phyloP scores from a whole-genome alignment of 2,113 vertebrate genomes.

The Corythornis vintsioides region DNA sequence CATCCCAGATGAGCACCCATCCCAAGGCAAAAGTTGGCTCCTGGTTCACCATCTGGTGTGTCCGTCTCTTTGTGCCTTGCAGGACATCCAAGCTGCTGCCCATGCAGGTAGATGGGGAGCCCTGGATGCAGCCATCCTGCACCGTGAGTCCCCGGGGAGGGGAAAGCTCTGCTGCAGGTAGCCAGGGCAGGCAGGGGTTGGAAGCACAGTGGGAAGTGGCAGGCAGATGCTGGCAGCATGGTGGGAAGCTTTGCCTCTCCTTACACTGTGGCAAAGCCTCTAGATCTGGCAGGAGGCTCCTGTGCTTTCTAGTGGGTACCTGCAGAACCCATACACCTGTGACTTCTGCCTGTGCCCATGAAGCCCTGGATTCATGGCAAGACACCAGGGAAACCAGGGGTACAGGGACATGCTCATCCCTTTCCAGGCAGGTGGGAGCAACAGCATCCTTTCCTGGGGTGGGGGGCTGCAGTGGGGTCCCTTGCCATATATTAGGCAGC shows the following conservation, averaged over 20 bases:
- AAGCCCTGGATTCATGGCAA: accelerated
- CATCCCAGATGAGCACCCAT: accelerated
- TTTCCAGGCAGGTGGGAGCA: accelerated
- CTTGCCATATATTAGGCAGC: background rate
- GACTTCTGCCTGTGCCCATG: background rate
- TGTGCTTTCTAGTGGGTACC: accelerated
- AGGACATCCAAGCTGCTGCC: conserved; percentile 92
- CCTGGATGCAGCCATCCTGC: conserved; percentile 95
- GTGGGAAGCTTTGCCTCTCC: background rate
- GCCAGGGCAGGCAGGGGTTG: background rate
- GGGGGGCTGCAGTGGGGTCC: background rate
- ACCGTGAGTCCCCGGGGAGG: conserved; percentile 76
- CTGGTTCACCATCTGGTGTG: background rate
- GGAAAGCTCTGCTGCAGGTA: background rate
- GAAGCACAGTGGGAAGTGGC: background rate
- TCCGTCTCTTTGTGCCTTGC: background rate
- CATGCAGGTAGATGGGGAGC: conserved; percentile 97
- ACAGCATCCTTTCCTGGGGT: background rate
- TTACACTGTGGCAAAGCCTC: background rate
- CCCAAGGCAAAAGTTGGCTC: accelerated
- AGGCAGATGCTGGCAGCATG: background rate
- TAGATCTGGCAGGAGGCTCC: background rate
- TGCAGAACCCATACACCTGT: accelerated
- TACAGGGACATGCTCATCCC: accelerated
- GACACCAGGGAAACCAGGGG: accelerated